Percentiles rank a stretch among this genome's conserved stretches.
Evolutionary conservation across 2,113 vertebrate species (phyloP).

Genomic region (Seriola quinqueradiata): DNA sequence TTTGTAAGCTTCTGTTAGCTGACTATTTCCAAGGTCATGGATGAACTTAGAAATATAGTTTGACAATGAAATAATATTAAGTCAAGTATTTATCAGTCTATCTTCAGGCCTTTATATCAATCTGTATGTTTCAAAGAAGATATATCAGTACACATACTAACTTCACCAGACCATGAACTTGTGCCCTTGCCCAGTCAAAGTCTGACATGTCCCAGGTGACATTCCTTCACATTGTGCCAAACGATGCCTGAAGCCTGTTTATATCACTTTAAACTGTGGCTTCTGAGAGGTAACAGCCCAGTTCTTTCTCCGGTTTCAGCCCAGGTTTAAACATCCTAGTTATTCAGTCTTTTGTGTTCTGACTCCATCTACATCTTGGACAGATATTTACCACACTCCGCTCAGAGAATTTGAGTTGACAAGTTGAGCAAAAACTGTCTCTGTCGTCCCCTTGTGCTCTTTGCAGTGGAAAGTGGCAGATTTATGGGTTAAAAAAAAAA

Average conservation of each 20-base stretch:
- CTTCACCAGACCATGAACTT: too few species aligned
- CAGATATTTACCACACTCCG: constrained; percentile 65
- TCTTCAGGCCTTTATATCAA: too few species aligned
- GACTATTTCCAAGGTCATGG: too few species aligned
- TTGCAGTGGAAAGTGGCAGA: constrained; percentile 74
- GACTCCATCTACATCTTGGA: not conserved
- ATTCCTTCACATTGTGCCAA: not conserved
- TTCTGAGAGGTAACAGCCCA: constrained; percentile 1
- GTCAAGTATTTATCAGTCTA: too few species aligned
- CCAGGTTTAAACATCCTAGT: constrained; percentile 7
- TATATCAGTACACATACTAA: too few species aligned
- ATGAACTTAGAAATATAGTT: too few species aligned
- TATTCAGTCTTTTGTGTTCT: not conserved
- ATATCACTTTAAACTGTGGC: not conserved
- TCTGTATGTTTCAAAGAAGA: too few species aligned
- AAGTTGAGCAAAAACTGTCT: constrained; percentile 77
- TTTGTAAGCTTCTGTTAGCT: too few species aligned
- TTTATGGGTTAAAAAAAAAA: constrained; percentile 80
- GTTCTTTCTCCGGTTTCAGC: not conserved
- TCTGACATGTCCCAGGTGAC: not conserved
- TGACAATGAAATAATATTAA: too few species aligned
- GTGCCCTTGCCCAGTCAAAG: too few species aligned
- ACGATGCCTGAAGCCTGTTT: constrained; percentile 9
- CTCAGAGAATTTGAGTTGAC: constrained; percentile 75
- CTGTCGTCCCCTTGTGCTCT: too few species aligned